A percentile compares a stretch with the other conserved stretches of the same genome.
Conservation (phyloP, 2,113 vertebrate genomes). For the Proterorhinus semilunaris region DNA sequence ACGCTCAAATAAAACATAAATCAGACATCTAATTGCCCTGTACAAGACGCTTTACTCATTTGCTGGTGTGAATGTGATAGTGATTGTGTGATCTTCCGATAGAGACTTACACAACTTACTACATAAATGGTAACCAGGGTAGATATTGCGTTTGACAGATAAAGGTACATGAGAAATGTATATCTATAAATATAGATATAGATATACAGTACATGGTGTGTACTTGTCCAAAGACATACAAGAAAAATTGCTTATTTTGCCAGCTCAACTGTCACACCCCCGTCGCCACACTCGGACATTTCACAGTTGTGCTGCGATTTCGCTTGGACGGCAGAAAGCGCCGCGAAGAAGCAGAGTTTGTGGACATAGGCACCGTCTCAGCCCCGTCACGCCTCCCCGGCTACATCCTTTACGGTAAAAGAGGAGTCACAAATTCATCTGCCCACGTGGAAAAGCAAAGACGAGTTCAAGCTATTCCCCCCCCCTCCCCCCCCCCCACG, state of each 20-base stretch:
- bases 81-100: no score
- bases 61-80: no score
- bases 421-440: slow-evolving; percentile 1
- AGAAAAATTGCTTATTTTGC: no score
- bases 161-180: no score
- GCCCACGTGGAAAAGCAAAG: slow-evolving; percentile 8
- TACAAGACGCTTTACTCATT: no score
- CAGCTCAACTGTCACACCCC: neutral
- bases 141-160: no score
- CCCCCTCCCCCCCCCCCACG: neutral
- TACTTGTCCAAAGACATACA: no score
- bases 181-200: no score
- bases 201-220: neutral
- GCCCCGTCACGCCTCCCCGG: neutral
- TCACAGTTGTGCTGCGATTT: neutral
- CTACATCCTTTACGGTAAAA: slow-evolving; percentile 10
- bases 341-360: neutral
- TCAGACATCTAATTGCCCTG: no score
- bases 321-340: neutral
- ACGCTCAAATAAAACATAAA: no score
- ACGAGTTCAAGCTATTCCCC: neutral
- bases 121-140: no score
- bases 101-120: no score
- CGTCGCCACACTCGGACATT: neutral
- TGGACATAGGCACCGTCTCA: neutral